Evolutionary conservation across 2,113 vertebrate species (phyloP), one percentile per base, ranked within the genome.

Genomic region (Polyodon spathula): DNA sequence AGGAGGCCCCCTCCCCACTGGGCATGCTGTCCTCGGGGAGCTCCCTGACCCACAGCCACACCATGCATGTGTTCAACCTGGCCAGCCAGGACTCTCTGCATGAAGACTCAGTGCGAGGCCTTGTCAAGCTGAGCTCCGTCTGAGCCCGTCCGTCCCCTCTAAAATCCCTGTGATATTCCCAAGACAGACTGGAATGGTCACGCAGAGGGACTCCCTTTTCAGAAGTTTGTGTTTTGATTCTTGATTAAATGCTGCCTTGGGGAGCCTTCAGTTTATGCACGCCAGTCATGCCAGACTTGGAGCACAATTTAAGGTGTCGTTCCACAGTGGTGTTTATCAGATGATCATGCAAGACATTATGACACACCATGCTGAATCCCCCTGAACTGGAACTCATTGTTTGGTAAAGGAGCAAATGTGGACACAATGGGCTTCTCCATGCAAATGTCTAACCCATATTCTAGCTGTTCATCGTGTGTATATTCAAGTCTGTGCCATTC

Each of bases 51-150:
- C 93, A 92, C 77, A 89, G 88, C 85, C 92, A 91, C 76, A 90
- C 92, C 5, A 69, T 86, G 84, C 93, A 92, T 11, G 86, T 93
- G 68, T 89, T 94, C 79, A 89, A 90, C 68, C 89, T 92, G 7
- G 93, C 90, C 71, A 95, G 92, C 83, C 95, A 97, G 81, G 95
- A 97, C 83, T 92, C 94, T 0, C 75, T 98, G 71, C 95, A 97
- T 48, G 94, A 97, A 77, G 95, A 97, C 82, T 97, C 95, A 0
- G 93, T 97, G 63, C 87, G 94, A 52, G 94, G 95, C 68, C 77
- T 98, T 8, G 93, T 98, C 42, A 98, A 98, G 76, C 94, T 98
- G 75, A 98, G 95, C 80, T 97, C 94, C 0, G 94, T 98, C 76
- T 98, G 90, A 96, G 63, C 62, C 50, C 2, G 12, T 1, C 15